phyloP scores from a whole-genome alignment of 1,140 invertebrate genomes.

The Drosophila bocqueti region DNA sequence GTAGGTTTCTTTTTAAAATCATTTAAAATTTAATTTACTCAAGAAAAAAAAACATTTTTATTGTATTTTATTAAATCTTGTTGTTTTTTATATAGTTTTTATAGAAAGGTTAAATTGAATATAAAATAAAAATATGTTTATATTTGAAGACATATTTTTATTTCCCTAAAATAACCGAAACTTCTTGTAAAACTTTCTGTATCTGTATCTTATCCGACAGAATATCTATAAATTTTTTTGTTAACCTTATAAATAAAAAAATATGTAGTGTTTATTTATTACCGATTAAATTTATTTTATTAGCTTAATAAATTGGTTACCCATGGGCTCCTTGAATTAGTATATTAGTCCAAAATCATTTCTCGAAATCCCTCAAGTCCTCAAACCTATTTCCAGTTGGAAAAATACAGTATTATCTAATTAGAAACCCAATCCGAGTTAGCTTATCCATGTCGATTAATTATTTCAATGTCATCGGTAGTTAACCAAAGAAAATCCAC shows the following conservation, averaged over 20 bases:
- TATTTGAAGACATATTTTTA: too few relatives aligned
- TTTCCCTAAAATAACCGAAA: background rate
- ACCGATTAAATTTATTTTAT: background rate
- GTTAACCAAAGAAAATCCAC: slow-evolving; percentile 16
- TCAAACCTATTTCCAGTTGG: background rate
- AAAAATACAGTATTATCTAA: background rate
- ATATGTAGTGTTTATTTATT: too few relatives aligned
- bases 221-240: background rate
- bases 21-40: background rate
- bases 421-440: slow-evolving; percentile 14
- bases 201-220: background rate
- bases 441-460: slow-evolving; percentile 13
- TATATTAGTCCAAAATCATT: background rate
- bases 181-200: background rate
- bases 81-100: background rate
- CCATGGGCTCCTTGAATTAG: too few relatives aligned
- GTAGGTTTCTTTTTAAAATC: background rate
- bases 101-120: background rate
- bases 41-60: background rate
- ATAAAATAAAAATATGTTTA: too few relatives aligned
- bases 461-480: slow-evolving; percentile 41
- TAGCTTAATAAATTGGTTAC: too few relatives aligned
- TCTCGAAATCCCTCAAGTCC: background rate
- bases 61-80: background rate
- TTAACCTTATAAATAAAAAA: background rate